Percentiles rank a stretch among this genome's conserved stretches.
Evolutionary conservation across 1,140 invertebrate species (phyloP).

Genomic region (Meloidogyne hapla): DNA sequence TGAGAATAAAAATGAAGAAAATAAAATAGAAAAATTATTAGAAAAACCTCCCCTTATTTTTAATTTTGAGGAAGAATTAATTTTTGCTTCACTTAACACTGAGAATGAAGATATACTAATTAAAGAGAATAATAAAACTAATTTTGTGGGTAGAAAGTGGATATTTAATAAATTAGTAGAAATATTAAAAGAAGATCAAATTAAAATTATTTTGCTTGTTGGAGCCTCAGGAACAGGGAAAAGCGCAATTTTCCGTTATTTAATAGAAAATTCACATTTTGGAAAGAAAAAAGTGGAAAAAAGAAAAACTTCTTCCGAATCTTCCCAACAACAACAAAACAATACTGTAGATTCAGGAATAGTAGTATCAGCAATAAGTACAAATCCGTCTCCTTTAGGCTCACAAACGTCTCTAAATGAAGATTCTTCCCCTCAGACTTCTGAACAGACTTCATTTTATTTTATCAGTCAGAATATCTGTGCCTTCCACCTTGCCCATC

Average conservation of each 20-base stretch:
- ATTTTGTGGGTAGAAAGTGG: constrained; percentile 49
- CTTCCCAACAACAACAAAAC: constrained; percentile 31
- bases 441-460: background rate
- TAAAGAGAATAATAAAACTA: constrained; percentile 14
- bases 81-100: background rate
- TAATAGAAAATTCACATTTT: constrained; percentile 42
- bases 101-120: background rate
- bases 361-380: constrained; percentile 24
- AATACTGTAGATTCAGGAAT: constrained; percentile 53
- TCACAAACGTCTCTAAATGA: constrained; percentile 1
- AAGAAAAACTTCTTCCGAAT: background rate
- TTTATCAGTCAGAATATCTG: constrained; percentile 28
- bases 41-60: background rate
- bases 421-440: background rate
- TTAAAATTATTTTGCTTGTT: constrained; percentile 33
- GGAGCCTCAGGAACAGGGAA: constrained; percentile 44
- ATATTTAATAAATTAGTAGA: constrained; percentile 49
- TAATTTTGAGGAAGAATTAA: background rate
- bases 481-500: constrained; percentile 47
- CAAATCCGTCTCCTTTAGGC: background rate
- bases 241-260: constrained; percentile 36
- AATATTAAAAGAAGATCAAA: constrained; percentile 34
- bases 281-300: background rate
- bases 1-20: background rate
- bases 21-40: background rate